Base-by-base conservation (phyloP, 2,113 vertebrate genomes). In the Engraulis encrasicolus region DNA sequence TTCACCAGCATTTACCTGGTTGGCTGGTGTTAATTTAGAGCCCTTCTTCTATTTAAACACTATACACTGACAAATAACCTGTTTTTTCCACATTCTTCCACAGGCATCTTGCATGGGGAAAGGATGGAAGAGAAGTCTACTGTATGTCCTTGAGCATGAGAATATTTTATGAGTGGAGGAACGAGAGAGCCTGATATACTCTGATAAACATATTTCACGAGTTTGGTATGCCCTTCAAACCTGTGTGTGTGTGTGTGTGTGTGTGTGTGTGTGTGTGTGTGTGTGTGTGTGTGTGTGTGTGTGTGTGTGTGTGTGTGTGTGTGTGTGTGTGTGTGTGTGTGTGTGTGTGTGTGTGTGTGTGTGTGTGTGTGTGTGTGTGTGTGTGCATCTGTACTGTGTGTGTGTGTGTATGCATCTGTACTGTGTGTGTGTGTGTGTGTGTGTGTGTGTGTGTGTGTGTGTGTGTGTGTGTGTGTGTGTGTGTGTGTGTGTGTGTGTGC, bases 201-300 rank as follows among this genome's bases (percentile, higher is more conserved):
- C 14, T 71, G 1, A 71, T 71, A 71, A 0, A 9, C 61, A 71
- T 71, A 9, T 34, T 1, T 1, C 7, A 11, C 31, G 27, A 31
- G n/a, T 23, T n/a, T 11, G 58, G 58, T 61, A 9, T 61, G 58
- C 9, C n/a, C 20, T 61, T 61, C n/a, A 61, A 9, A 92, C 90
- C 84, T 92, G 92, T 93, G 89, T 91, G n/a, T 81, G 48, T 81
- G 48, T 81, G 81, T 38, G 50, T 78, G 71, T 83, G 61, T 48
- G 37, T 82, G 81, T 9, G 27, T 50, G 52, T 78, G 7, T 27
- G n/a, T 23, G 9, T 79, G 3, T 45, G 23, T 52, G 50, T 52
- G 50, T 14, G 52, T 54, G 52, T 54, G 52, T 54, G 1, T 11
- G 12, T 54, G 52, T 54, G 52, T 54, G 52, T 54, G 52, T 54